Evolutionary conservation across 2,888 invertebrate genomes (phyloP).

Genomic region (Gerris lacustris): DNA sequence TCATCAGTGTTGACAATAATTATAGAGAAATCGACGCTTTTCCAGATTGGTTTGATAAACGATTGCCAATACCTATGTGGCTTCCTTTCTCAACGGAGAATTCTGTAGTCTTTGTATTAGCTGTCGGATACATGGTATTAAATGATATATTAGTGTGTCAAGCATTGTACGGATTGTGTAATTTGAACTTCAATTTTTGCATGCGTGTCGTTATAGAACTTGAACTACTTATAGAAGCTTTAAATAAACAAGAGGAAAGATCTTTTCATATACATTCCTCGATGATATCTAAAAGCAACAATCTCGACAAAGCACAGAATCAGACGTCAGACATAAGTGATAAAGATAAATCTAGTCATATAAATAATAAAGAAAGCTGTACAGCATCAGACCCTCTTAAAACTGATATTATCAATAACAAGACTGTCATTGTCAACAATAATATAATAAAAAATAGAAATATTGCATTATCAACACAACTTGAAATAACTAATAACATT

Average conservation of each 20-base stretch:
- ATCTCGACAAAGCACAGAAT: too few species aligned
- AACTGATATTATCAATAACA: too few species aligned
- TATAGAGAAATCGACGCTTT: not conserved
- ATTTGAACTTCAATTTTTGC: not conserved
- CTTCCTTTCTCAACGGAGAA: not conserved
- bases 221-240: not conserved
- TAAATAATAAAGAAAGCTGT: too few species aligned
- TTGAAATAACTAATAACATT: too few species aligned
- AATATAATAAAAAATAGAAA: too few species aligned
- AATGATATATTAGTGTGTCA: not conserved
- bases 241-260: not conserved
- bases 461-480: too few species aligned
- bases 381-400: too few species aligned
- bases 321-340: too few species aligned
- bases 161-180: not conserved
- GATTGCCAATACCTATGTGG: not conserved
- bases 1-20: not conserved
- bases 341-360: too few species aligned
- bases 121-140: not conserved
- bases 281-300: too few species aligned
- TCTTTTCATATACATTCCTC: not conserved
- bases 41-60: not conserved
- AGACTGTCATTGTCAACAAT: too few species aligned
- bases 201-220: not conserved
- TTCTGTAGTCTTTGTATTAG: not conserved